Base-by-base conservation (phyloP, 2,888 invertebrate genomes). In the Chouioia cunea region DNA sequence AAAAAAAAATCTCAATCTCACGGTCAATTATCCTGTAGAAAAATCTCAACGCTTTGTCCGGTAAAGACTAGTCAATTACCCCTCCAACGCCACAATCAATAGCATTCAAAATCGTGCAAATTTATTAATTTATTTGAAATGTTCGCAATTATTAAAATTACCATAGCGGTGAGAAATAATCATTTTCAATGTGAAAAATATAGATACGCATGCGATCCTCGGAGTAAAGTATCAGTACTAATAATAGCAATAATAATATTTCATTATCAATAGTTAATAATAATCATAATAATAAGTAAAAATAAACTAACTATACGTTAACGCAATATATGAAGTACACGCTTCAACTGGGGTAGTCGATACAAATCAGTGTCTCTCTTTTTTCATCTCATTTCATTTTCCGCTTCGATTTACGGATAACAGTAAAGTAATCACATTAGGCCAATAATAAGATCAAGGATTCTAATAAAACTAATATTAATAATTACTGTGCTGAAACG, bases 41-140 rank as follows among this genome's bases (percentile, higher is more conserved):
- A 77, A 81, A 81, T 81, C 80, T 83, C 81, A 80, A 82, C 80
- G 80, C 77, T 82, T 82, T 81, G 80, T 80, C 82, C 79, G 77
- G 80, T 81, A 80, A 81, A 83, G 83, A 84, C 83, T 84, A 84
- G 83, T 82, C 80, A 80, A 81, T 81, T 76, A 80, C 74, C 77
- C 79, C 79, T 79, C 79, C 73, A 80, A 78, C 79, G 79, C 77
- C 79, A 75, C 75, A 78, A 75, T 79, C 54, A 68, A 64, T 20
- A 67, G 62, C 46, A 71, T 48, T 27, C 23, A 43, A 65, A 47
- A 76, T 80, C 76, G 74, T 76, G 76, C 76, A 76, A 36, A 76
- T 76, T 78, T 75, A 75, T 76, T 6, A 76, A 75, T 79, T 77
- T 76, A 76, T 50, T 76, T 76, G 78, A 75, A 75, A 74, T 79